phyloP scores from a whole-genome alignment of 2,888 invertebrate genomes.

The Diogma glabrata region DNA sequence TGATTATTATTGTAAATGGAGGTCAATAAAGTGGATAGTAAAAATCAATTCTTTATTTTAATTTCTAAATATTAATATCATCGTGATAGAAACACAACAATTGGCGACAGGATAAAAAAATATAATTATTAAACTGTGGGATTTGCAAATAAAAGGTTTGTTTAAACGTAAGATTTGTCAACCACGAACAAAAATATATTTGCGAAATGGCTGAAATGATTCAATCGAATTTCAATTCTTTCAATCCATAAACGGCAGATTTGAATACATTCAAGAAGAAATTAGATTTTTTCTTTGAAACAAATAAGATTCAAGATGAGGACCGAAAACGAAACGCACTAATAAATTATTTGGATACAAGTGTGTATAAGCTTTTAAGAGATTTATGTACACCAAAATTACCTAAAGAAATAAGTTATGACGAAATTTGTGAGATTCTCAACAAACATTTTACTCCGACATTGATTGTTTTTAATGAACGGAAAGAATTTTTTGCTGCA shows the following conservation, averaged over 20 bases:
- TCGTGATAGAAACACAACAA: background rate
- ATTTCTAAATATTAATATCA: too few species aligned
- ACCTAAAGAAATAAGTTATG: background rate
- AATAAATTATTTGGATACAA: background rate
- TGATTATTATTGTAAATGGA: too few species aligned
- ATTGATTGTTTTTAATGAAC: background rate
- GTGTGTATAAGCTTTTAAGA: background rate
- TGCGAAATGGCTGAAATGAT: too few species aligned
- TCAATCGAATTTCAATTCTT: background rate
- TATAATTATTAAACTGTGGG: background rate
- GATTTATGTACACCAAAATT: slow-evolving; percentile 1
- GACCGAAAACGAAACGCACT: background rate
- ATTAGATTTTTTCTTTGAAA: background rate
- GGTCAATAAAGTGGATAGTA: too few species aligned
- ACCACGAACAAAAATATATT: background rate
- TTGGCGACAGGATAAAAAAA: background rate
- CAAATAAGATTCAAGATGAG: background rate
- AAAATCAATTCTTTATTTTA: too few species aligned
- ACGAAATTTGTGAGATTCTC: background rate
- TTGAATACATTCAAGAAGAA: background rate
- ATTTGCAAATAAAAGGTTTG: background rate
- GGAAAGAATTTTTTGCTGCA: background rate
- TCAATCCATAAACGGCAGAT: background rate
- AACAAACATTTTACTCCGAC: background rate
- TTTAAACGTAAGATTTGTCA: background rate